Percentiles rank a stretch among this genome's conserved stretches.
Conservation (phyloP, 2,113 vertebrate genomes). For the Scolopax mira region DNA sequence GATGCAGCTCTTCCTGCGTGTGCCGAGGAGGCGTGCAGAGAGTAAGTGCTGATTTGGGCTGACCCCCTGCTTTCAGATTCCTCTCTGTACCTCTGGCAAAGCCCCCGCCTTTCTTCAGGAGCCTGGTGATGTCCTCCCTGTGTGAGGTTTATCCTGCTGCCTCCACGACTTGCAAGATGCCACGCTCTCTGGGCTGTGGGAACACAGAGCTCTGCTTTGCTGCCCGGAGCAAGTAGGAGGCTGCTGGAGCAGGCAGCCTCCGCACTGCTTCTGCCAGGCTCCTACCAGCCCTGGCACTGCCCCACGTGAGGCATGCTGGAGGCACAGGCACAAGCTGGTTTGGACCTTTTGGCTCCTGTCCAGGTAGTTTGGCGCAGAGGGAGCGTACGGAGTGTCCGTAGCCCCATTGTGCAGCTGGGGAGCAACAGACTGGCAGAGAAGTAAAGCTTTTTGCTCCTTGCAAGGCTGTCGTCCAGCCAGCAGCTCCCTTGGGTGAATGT, state of each 20-base stretch:
- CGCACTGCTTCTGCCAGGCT: not conserved
- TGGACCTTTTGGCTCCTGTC: not conserved
- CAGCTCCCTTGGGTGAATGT: not conserved
- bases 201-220: not conserved
- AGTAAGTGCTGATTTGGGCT: not conserved
- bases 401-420: not conserved
- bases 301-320: rapidly evolving
- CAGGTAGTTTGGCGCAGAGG: not conserved
- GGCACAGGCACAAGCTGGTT: not conserved
- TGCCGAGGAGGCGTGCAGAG: not conserved
- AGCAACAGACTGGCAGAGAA: not conserved
- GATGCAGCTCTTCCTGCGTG: not conserved
- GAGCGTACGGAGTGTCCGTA: rapidly evolving
- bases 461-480: not conserved
- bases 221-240: not conserved
- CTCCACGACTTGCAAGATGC: not conserved
- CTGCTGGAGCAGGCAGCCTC: not conserved
- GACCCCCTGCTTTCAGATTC: not conserved
- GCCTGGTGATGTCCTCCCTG: not conserved
- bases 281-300: not conserved
- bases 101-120: not conserved
- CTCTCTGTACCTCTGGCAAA: not conserved
- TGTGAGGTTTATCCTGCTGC: not conserved
- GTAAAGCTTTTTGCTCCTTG: not conserved
- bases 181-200: not conserved